These are phyloP conservation scores for Drosophila takahashii DNA, from an alignment of 1,140 invertebrate species.

Conservation along the genomic window DNA sequence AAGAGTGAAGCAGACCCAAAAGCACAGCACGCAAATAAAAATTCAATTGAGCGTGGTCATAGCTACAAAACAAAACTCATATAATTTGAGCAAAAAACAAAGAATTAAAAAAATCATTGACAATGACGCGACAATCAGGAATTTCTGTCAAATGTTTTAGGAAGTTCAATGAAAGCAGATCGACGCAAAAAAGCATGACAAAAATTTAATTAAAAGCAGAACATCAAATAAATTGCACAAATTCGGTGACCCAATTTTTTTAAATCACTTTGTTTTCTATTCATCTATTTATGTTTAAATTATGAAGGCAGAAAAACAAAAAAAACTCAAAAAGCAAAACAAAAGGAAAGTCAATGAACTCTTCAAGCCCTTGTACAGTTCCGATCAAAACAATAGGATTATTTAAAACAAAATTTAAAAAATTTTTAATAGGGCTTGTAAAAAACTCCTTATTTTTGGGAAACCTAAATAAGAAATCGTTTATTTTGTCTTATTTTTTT, in stretches of 20 bases:
- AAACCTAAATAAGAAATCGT: too few relatives aligned
- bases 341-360: conserved; percentile 72
- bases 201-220: conserved; percentile 32
- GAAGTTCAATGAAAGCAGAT: conserved; percentile 58
- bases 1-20: conserved; percentile 29
- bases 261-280: conserved; percentile 61
- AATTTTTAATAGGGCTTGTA: too few relatives aligned
- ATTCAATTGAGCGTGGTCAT: conserved; percentile 73
- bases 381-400: conserved; percentile 1
- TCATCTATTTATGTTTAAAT: conserved; percentile 67
- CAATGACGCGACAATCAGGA: conserved; percentile 39
- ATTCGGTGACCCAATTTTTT: conserved; percentile 73
- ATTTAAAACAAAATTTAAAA: too few relatives aligned
- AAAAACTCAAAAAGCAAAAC: conserved; percentile 36
- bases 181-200: conserved; percentile 13
- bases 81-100: conserved; percentile 25
- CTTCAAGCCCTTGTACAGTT: conserved; percentile 54
- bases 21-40: conserved; percentile 53
- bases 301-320: conserved; percentile 26
- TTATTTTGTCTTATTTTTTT: too few relatives aligned
- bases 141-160: conserved; percentile 54
- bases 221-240: conserved; percentile 79
- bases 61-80: conserved; percentile 50
- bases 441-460: too few relatives aligned
- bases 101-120: conserved; percentile 6